Percentiles rank a stretch among this genome's conserved stretches.
Evolutionary conservation across 2,797 vertebrate genomes (phyloP).

Genomic region (Brachyalestes nurse): DNA sequence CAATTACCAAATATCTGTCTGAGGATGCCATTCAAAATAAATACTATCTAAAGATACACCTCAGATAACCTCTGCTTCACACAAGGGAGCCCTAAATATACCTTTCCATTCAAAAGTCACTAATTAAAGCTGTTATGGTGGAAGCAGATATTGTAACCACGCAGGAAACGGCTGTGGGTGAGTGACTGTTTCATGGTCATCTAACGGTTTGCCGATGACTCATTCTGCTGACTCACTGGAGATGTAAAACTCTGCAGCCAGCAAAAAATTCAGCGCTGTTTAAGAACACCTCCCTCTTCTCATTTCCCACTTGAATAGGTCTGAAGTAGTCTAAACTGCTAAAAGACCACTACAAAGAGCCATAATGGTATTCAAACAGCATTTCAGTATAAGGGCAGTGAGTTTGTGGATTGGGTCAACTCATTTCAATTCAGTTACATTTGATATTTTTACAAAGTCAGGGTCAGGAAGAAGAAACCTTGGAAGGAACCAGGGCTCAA

Average conservation of each 20-base stretch:
- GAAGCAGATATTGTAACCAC: slow-evolving; percentile 11
- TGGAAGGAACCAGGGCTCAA: no score
- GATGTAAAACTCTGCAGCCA: slow-evolving; percentile 34
- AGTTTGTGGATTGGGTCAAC: no score
- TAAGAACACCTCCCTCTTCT: not conserved
- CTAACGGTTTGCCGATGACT: slow-evolving; percentile 52
- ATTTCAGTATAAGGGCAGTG: no score
- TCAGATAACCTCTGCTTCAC: not conserved
- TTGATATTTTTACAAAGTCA: no score
- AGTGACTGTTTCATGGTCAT: slow-evolving; percentile 53
- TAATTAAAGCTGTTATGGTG: not conserved
- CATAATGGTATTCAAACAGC: no score
- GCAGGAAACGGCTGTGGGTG: not conserved
- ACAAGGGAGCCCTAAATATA: not conserved
- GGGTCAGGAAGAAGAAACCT: no score
- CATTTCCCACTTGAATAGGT: not conserved
- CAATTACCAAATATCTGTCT: not conserved
- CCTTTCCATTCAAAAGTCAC: not conserved
- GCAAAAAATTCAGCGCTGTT: not conserved
- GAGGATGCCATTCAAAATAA: not conserved
- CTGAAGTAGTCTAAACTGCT: not conserved
- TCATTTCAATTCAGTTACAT: no score
- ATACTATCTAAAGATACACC: not conserved
- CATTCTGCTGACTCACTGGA: slow-evolving; percentile 55
- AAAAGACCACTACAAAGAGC: not conserved